Evolutionary conservation across 37 sponge, comb jelly and placozoan species (phyloP).

Genomic region (Lycopodina hypogea): DNA sequence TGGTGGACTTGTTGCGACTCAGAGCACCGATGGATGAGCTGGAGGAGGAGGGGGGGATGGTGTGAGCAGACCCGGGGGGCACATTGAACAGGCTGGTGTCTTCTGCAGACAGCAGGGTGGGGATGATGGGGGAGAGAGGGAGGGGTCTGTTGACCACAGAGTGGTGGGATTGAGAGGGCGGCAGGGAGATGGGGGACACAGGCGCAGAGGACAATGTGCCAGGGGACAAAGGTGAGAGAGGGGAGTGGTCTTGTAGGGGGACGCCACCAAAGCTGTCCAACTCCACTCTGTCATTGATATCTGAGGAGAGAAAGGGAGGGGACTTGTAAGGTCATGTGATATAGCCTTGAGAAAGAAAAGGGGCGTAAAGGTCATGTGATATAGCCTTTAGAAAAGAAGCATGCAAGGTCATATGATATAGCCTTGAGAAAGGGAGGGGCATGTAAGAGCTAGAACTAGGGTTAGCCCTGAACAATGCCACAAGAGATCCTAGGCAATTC

Average conservation of each 20-base stretch:
- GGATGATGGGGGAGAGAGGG: not conserved
- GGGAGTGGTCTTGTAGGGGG: constrained; percentile 6
- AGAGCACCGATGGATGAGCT: not conserved
- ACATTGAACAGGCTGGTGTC: too few species aligned
- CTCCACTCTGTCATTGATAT: constrained; percentile 8
- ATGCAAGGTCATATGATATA: too few species aligned
- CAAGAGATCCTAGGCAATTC: too few species aligned
- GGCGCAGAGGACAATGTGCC: not conserved
- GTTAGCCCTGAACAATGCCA: too few species aligned
- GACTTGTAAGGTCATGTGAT: not conserved
- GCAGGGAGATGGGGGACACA: not conserved
- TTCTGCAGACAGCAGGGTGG: not conserved
- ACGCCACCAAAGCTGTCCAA: constrained; percentile 3
- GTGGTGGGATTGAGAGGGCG: not conserved
- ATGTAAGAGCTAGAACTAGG: too few species aligned
- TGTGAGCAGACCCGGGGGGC: not conserved
- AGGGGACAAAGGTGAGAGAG: not conserved
- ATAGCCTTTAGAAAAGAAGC: too few species aligned
- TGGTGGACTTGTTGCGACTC: not conserved
- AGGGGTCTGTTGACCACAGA: not conserved
- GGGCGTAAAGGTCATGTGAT: too few species aligned
- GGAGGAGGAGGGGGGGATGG: not conserved
- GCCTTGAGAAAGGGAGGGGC: too few species aligned
- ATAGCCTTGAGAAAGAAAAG: too few species aligned
- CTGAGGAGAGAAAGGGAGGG: not conserved